Evolutionary conservation across 1,140 invertebrate species (phyloP).

Genomic region (Drosophila oshimai): DNA sequence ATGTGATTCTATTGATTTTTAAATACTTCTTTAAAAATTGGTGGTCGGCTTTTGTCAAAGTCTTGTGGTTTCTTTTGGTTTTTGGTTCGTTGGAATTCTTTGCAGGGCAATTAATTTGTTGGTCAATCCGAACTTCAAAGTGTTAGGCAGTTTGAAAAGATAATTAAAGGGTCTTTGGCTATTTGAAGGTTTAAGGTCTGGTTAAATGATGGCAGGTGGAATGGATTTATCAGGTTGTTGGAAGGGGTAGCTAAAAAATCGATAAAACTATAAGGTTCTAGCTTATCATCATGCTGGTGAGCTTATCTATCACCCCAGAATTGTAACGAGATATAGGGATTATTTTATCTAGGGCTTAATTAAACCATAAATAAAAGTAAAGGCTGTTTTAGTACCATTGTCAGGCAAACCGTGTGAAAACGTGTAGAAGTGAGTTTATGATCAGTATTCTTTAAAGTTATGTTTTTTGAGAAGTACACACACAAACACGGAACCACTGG

Average conservation of each 20-base stretch:
- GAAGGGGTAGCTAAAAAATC: background rate
- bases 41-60: slow-evolving; percentile 53
- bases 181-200: slow-evolving; percentile 22
- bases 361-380: background rate
- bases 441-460: background rate
- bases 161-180: slow-evolving; percentile 37
- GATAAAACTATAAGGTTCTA: background rate
- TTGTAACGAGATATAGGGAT: background rate
- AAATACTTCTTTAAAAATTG: slow-evolving; percentile 42
- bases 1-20: slow-evolving; percentile 68
- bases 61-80: slow-evolving; percentile 29
- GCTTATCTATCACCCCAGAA: background rate
- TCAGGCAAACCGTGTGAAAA: background rate
- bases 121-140: slow-evolving; percentile 18
- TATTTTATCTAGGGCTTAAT: background rate
- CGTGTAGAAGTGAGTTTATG: background rate
- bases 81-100: slow-evolving; percentile 22
- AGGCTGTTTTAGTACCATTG: background rate
- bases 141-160: slow-evolving; percentile 43
- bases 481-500: background rate
- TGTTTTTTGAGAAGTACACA: background rate
- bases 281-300: background rate
- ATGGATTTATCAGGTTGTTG: slow-evolving; percentile 5
- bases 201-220: slow-evolving; percentile 22
- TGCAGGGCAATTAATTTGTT: slow-evolving; percentile 51